A percentile compares a stretch with the other conserved stretches of the same genome.
Evolutionary conservation across 2,113 vertebrate species (phyloP).

Genomic region (Hystrix cristata): DNA sequence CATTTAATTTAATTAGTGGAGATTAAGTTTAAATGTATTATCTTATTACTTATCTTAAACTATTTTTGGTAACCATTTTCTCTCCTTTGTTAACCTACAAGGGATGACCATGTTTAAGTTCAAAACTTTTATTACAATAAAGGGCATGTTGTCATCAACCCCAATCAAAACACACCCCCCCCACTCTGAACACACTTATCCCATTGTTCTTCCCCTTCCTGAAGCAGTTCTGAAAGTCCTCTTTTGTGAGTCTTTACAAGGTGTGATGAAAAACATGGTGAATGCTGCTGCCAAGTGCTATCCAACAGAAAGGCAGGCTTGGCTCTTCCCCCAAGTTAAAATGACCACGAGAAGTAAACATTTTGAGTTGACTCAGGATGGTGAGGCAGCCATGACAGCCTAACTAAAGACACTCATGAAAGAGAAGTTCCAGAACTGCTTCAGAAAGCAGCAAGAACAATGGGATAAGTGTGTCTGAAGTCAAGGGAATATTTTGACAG

Average conservation of each 20-base stretch:
- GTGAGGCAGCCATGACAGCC: neutral
- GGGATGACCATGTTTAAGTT: neutral
- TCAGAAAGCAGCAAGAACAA: neutral
- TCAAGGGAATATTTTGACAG: neutral
- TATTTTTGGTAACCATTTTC: constrained; percentile 24
- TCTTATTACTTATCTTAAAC: neutral
- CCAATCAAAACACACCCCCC: neutral
- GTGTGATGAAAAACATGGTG: neutral
- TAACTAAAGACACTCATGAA: neutral
- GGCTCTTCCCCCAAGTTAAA: neutral
- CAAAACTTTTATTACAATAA: neutral
- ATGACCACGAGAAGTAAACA: neutral
- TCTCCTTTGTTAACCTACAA: neutral
- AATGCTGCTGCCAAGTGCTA: neutral
- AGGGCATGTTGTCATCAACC: neutral
- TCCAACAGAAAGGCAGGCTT: neutral
- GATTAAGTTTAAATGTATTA: constrained; percentile 29
- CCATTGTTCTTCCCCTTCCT: neutral
- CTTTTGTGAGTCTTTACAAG: neutral
- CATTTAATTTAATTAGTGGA: constrained; percentile 56
- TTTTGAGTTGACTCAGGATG: neutral
- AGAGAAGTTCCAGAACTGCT: neutral
- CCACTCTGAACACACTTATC: neutral
- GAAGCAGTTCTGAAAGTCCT: neutral
- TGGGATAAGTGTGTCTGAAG: neutral